phyloP scores from a whole-genome alignment of 2,888 invertebrate genomes.

The Euclidia mi region DNA sequence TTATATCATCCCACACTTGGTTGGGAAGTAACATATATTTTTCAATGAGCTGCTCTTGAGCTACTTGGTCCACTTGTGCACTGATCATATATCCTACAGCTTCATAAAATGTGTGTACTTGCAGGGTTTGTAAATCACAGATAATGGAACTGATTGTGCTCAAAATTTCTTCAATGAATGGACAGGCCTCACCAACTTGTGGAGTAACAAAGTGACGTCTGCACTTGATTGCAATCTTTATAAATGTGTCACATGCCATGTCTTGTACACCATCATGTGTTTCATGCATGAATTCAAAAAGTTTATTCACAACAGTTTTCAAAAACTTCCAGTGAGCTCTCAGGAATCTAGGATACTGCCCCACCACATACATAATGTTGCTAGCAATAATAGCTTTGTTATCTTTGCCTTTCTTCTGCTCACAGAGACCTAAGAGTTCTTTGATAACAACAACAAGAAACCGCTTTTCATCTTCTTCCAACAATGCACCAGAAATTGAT shows the following conservation, averaged over 20 bases:
- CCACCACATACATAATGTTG: conserved; percentile 99
- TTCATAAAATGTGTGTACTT: conserved; percentile 99
- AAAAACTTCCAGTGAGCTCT: conserved; percentile 99
- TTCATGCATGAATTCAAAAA: conserved; percentile 99
- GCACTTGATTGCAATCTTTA: conserved; percentile 99
- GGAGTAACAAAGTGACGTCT: conserved; percentile 99
- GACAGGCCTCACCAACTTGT: conserved; percentile 98
- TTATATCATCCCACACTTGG: conserved; percentile 99
- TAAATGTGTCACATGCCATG: conserved; percentile 99
- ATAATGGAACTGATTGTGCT: conserved; percentile 99
- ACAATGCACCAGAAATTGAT: conserved; percentile 99
- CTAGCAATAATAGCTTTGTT: conserved; percentile 99
- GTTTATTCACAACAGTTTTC: conserved; percentile 99
- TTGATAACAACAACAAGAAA: conserved; percentile 99
- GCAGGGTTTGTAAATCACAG: conserved; percentile 99
- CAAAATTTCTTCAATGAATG: conserved; percentile 99
- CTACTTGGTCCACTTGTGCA: conserved; percentile 97
- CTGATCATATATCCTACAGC: conserved; percentile 99
- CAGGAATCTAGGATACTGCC: conserved; percentile 99
- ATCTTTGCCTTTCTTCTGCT: conserved; percentile 99
- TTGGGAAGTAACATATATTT: conserved; percentile 99
- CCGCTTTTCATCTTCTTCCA: conserved; percentile 99
- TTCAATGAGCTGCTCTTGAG: conserved; percentile 98
- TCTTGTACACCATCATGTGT: conserved; percentile 99
- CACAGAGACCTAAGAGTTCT: conserved; percentile 98